Base-by-base conservation (phyloP, 2,888 invertebrate species). In the Aleiodes alternator region DNA sequence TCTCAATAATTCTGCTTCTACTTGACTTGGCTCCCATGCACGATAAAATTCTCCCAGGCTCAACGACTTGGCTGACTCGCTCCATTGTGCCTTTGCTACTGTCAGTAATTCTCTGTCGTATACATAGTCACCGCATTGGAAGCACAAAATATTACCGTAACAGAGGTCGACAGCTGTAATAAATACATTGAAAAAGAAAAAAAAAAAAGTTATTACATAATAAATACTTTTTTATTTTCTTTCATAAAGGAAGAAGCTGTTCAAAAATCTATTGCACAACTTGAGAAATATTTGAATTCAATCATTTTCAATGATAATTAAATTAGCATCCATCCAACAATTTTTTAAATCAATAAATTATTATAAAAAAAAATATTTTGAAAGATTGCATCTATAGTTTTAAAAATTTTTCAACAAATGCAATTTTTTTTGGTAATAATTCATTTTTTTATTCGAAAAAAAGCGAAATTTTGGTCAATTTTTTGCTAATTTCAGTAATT, bases 81-180 rank as follows among this genome's bases (percentile, higher is more conserved):
- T 89, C 86, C 88, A 87, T 83, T 89, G 89, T 38, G 85, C 61
- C 70, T 88, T 89, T 51, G 89, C 88, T 66, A 90, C 86, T 79
- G 85, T 82, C 81, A 90, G 81, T 68, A 89, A 75, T 82, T 96
- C 95, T 77, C 92, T 90, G 87, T 97, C 96, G 90, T 98, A 98
- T 69, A 98, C 94, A 89, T 97, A 98, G 89, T 98, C 98, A 78
- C 94, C 93, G 89, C 99, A 99, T 84, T 94, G 93, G 86, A 94
- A 94, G 90, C 99, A 99, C 89, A 95, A 95, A 9, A 98, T 92
- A 88, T 96, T 95, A 59, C 98, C 98, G 90, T 96, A 96, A 72
- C 93, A 93, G 69, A 98, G 90, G 87, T 98, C 98, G 83, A 98
- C 92, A 76, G 96, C 95, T 92, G 84, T 1, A 87, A 86, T 76